Evolutionary conservation across 1,140 invertebrate species (phyloP), one percentile per base, ranked within the genome.

Genomic region (Ips nitidus): DNA sequence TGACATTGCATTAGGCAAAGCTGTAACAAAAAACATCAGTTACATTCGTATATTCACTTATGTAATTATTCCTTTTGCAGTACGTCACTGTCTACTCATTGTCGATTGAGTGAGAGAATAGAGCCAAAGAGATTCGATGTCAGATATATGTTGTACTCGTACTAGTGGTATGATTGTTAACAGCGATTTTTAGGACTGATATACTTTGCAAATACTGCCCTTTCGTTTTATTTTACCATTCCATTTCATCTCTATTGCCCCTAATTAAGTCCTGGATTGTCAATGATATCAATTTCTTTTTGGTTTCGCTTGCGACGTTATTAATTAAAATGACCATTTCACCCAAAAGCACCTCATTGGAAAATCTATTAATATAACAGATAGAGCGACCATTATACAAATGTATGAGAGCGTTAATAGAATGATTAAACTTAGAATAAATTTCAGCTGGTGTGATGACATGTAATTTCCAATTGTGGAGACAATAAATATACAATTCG

Each of bases 401-500:
- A 68, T 57, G 65, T 67, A 67, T 59, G 57, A n/a, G 57, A 40
- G 41, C 57, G 38, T 41, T 59, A 41, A 59, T 59, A 56, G 2
- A 71, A 71, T 71, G 70, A 71, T 71, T 71, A 66, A 71, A 71
- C 64, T 71, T 62, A 67, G 70, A 66, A 67, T 67, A 67, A 71
- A 67, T 71, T 71, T 62, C 41, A 57, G 70, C 56, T 62, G 70
- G 70, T 70, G 60, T 68, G 70, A 71, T 71, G 70, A 71, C 70
- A 67, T 66, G 70, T 71, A 71, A 71, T 71, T 67, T 71, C 67
- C 70, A 71, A 67, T 63, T 71, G 57, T 67, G 59, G 50, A 45
- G 70, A 71, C 70, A 71, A 71, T 68, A 71, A 71, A 71, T 71
- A 71, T 71, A 71, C 70, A 71, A 71, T 71, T 71, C 70, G 70